These are phyloP conservation scores for Emys orbicularis DNA, from an alignment of 2,797 vertebrate genomes.

Conservation along the genomic window DNA sequence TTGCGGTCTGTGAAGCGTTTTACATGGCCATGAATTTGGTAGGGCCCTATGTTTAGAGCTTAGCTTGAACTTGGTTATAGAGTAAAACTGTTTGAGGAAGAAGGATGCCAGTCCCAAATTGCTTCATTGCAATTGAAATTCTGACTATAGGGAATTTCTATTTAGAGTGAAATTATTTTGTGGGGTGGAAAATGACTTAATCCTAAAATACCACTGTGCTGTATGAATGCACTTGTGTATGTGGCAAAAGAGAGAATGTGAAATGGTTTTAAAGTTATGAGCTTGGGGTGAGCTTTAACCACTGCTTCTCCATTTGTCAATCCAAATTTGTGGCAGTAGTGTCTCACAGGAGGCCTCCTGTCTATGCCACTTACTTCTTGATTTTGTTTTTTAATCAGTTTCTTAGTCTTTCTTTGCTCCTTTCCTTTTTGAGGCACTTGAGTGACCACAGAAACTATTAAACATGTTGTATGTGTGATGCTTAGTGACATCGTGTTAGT, in stretches of 20 bases:
- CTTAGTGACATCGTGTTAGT: fast-evolving
- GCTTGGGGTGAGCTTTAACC: neutral
- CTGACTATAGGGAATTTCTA: neutral
- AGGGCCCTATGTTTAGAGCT: too few species aligned
- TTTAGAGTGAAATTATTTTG: neutral
- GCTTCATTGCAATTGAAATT: neutral
- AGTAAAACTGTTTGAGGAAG: neutral
- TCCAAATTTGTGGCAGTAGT: neutral
- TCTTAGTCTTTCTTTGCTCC: neutral
- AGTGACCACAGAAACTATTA: neutral
- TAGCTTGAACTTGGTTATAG: neutral
- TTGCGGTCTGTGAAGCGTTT: too few species aligned
- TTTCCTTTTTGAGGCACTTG: fast-evolving
- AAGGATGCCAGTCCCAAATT: neutral
- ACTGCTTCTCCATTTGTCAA: neutral
- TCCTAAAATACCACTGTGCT: neutral
- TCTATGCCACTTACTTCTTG: neutral
- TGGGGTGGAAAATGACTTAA: neutral
- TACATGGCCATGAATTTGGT: too few species aligned
- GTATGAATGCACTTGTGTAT: neutral
- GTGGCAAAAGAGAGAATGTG: neutral
- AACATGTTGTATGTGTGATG: neutral
- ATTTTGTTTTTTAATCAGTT: neutral
- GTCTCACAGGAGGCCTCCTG: neutral
- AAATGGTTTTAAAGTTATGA: neutral